A percentile compares a stretch with the other conserved stretches of the same genome.
Conservation (phyloP, 2,113 vertebrate genomes). For the Atlantisia rogersi region DNA sequence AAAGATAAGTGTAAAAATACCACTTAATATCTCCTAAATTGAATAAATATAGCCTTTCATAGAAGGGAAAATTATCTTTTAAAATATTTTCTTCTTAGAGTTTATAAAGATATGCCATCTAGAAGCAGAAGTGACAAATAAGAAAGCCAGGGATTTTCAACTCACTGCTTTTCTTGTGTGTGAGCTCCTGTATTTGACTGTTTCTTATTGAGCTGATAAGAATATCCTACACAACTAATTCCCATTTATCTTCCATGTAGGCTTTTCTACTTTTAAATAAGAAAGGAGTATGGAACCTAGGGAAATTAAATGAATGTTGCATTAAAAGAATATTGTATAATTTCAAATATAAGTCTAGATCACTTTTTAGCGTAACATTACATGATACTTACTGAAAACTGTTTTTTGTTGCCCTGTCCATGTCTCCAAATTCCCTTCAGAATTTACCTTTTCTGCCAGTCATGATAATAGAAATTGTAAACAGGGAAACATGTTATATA, state of each 20-base stretch:
- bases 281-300: not conserved
- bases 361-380: not conserved
- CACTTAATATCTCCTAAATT: not conserved
- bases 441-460: not conserved
- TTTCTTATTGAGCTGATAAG: not conserved
- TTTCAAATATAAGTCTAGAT: not conserved
- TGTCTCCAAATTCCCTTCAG: not conserved
- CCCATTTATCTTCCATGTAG: not conserved
- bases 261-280: not conserved
- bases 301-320: not conserved
- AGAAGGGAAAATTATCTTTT: not conserved
- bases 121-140: not conserved
- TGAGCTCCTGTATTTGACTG: not conserved
- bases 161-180: not conserved
- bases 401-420: not conserved
- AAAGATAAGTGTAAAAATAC: not conserved
- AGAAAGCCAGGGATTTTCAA: not conserved
- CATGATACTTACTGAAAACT: not conserved
- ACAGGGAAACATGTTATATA: not conserved
- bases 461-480: not conserved
- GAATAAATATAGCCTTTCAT: not conserved
- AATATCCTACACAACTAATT: not conserved
- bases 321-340: not conserved
- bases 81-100: not conserved
- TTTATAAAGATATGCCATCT: not conserved